Evolutionary conservation across 1,140 invertebrate genomes (phyloP).

Genomic region (Danaus melanippus): DNA sequence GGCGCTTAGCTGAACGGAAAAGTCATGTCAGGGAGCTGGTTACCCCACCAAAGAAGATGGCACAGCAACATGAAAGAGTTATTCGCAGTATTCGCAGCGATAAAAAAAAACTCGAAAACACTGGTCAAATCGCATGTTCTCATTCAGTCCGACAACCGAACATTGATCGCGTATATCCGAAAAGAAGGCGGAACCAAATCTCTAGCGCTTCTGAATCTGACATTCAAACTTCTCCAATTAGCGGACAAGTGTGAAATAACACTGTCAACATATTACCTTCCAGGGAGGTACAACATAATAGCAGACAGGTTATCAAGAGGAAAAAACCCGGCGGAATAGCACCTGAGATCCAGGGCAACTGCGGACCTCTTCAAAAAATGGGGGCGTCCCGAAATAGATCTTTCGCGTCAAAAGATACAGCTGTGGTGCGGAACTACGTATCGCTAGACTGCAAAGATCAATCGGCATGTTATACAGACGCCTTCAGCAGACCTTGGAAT

Average conservation of each 20-base stretch:
- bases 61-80: conserved; percentile 46
- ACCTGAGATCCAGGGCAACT: conserved; percentile 5
- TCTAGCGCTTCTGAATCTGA: too few relatives aligned
- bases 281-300: conserved; percentile 21
- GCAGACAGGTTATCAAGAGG: conserved; percentile 21
- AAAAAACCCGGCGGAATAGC: conserved; percentile 14
- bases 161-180: conserved; percentile 17
- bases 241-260: conserved; percentile 3
- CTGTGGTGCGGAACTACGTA: conserved; percentile 21
- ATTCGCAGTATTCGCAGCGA: conserved; percentile 29
- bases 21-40: too few relatives aligned
- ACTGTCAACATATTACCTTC: conserved; percentile 15
- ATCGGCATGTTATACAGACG: too few relatives aligned
- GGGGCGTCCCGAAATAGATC: conserved; percentile 23
- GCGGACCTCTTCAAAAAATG: conserved; percentile 16
- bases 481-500: too few relatives aligned
- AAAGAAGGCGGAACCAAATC: conserved; percentile 20
- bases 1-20: too few relatives aligned
- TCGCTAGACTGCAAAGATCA: conserved; percentile 17
- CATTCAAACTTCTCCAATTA: conserved; percentile 11
- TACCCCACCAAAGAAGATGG: too few relatives aligned
- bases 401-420: conserved; percentile 22
- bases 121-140: too few relatives aligned
- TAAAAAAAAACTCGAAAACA: conserved; percentile 16
- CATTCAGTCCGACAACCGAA: too few relatives aligned